These are phyloP conservation scores for Apodemia hepburni DNA, from an alignment of 2,888 invertebrate genomes.

Conservation along the genomic window DNA sequence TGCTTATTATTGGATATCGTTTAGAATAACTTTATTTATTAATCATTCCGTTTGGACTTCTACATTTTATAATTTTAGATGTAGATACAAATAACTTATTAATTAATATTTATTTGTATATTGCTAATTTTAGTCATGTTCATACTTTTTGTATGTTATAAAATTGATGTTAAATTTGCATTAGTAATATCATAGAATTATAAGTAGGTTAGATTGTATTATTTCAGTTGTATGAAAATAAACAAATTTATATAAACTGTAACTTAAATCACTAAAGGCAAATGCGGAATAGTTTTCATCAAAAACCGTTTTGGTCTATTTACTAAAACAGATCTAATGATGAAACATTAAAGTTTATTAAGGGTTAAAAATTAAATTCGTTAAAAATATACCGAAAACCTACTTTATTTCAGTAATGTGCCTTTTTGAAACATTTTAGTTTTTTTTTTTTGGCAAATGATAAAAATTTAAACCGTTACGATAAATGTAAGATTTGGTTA, in stretches of 20 bases:
- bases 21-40: slow-evolving; percentile 2
- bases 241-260: not conserved
- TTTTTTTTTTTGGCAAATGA: not conserved
- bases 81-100: slow-evolving; percentile 1
- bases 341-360: not conserved
- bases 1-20: not conserved
- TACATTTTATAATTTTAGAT: not conserved
- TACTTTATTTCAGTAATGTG: not conserved
- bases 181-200: not conserved
- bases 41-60: slow-evolving; percentile 14
- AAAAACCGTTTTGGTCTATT: not conserved
- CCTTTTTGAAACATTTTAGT: slow-evolving; percentile 1
- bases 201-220: not conserved
- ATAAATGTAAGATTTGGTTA: not conserved
- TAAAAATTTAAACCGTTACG: not conserved
- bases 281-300: not conserved
- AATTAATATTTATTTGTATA: slow-evolving; percentile 13
- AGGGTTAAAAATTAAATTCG: not conserved
- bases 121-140: not conserved
- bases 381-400: not conserved
- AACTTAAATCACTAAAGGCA: not conserved
- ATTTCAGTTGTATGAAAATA: slow-evolving; percentile 13
- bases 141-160: slow-evolving; percentile 6
- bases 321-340: not conserved
- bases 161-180: not conserved